These are phyloP conservation scores for Suncus etruscus DNA, from an alignment of 2,113 vertebrate species.

Conservation along the genomic window DNA sequence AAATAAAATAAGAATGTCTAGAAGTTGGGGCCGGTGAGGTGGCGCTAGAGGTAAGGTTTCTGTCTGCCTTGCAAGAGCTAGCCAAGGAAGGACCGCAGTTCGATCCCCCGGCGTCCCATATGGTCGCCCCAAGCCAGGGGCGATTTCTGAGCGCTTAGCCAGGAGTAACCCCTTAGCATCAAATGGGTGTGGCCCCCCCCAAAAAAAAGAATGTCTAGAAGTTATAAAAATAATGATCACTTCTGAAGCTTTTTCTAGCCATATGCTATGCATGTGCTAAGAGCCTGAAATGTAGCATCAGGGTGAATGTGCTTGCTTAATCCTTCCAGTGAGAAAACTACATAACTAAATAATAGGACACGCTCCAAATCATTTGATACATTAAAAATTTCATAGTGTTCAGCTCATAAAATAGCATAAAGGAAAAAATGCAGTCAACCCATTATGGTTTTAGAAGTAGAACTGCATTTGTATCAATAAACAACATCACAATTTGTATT, in stretches of 20 bases:
- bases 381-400: slow-evolving; percentile 23
- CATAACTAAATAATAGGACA: slow-evolving; percentile 1
- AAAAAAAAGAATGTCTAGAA: slow-evolving; percentile 43
- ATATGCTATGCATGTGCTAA: neutral
- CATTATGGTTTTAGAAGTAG: neutral
- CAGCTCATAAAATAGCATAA: slow-evolving; percentile 20
- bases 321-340: slow-evolving; percentile 18
- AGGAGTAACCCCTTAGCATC: too few relatives aligned
- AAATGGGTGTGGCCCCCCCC: too few relatives aligned
- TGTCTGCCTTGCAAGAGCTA: too few relatives aligned
- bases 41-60: too few relatives aligned
- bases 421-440: neutral
- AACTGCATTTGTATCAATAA: slow-evolving; percentile 48
- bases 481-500: slow-evolving; percentile 34
- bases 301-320: neutral
- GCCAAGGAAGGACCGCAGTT: too few relatives aligned
- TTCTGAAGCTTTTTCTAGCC: neutral
- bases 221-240: slow-evolving; percentile 23
- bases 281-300: neutral
- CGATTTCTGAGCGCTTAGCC: too few relatives aligned
- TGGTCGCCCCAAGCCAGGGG: too few relatives aligned
- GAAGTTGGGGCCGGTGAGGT: too few relatives aligned
- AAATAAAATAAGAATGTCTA: neutral
- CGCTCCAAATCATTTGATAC: slow-evolving; percentile 22
- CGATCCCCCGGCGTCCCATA: too few relatives aligned